Base-by-base conservation (phyloP, 1,140 invertebrate genomes). In the Littorina saxatilis region DNA sequence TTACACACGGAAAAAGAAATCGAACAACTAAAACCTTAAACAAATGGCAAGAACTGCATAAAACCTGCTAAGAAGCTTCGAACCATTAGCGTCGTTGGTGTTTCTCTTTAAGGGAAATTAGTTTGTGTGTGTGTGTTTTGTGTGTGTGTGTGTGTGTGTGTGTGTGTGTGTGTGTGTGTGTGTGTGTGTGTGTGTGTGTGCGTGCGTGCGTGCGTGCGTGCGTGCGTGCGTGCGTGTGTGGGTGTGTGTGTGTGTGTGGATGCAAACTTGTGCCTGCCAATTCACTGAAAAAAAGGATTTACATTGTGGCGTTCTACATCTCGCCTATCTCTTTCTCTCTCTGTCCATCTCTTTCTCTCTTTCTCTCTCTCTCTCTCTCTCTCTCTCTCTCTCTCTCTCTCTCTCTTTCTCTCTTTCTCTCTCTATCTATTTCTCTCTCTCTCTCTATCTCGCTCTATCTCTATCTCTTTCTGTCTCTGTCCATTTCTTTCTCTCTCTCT, bases 141-240 rank as follows among this genome's bases (percentile, higher is more conserved):
- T n/a, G n/a, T n/a, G n/a, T n/a, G n/a, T n/a, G n/a, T n/a, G n/a
- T n/a, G n/a, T n/a, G n/a, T n/a, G n/a, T 63, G 61, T 63, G 61
- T 3, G 61, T 3, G 61, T 3, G 61, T 3, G 61, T 3, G 61
- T 63, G 61, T 63, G 61, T 63, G 61, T 79, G 76, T 79, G 37
- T 79, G 76, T 79, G 37, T 79, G 76, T 79, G 37, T 79, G 76
- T 79, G 37, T 79, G 76, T 79, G 37, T 79, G 78, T 79, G 23
- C 43, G 76, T 79, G 37, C 9, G 76, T 79, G 37, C 52, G 76
- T 79, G 37, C 52, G 76, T 63, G 35, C 61, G 55, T 79, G 37
- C 52, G 76, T 79, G 37, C 52, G 55, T 79, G 37, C 52, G 76
- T 79, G 37, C 37, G 52, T 79, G 37, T n/a, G n/a, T n/a, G n/a